phyloP scores from a whole-genome alignment of 2,113 vertebrate genomes.

The Cavia porcellus region DNA sequence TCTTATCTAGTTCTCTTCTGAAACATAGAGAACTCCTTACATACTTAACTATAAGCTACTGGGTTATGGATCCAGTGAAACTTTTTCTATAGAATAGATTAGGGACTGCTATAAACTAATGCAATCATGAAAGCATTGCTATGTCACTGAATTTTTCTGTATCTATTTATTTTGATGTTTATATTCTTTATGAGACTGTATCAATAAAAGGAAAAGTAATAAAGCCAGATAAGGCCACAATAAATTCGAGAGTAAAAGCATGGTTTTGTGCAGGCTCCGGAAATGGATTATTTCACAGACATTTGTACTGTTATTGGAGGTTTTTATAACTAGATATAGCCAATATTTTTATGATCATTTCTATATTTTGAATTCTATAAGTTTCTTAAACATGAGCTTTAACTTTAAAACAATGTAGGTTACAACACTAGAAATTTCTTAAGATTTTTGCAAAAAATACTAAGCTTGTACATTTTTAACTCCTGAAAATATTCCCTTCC shows the following conservation, averaged over 20 bases:
- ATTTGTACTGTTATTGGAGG: neutral
- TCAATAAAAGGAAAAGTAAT: neutral
- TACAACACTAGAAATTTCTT: neutral
- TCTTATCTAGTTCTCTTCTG: no score
- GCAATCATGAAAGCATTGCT: no score
- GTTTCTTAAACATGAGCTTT: neutral
- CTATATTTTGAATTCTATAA: neutral
- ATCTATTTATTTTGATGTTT: no score
- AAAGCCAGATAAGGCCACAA: neutral
- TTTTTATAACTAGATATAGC: neutral
- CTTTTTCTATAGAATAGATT: no score
- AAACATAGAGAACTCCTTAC: no score
- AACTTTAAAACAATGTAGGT: neutral
- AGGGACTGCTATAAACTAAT: no score
- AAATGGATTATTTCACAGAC: neutral
- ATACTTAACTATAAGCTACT: no score
- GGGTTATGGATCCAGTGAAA: no score
- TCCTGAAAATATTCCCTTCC: neutral
- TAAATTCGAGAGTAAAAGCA: neutral
- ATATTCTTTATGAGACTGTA: no score
- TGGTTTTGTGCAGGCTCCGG: neutral
- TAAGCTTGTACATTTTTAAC: neutral
- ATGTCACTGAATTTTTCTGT: no score
- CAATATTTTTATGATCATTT: neutral
- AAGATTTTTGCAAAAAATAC: neutral